Conservation (phyloP, 2,888 invertebrate species). For the Leptarthrus brevirostris region DNA sequence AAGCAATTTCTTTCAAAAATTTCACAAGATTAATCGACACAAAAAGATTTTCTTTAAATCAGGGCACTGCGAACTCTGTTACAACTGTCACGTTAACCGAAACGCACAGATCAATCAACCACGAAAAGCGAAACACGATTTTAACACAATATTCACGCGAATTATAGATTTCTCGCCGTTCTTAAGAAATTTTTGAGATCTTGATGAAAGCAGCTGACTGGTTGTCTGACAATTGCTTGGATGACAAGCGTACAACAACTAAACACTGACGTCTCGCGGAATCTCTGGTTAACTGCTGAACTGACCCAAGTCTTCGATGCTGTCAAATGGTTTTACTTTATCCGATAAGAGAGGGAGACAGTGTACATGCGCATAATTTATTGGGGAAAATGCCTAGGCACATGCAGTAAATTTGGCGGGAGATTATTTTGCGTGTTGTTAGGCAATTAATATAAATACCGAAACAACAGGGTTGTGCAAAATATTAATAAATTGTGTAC, state of each 20-base stretch:
- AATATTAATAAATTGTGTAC: conserved; percentile 22
- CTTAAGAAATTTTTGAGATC: neutral
- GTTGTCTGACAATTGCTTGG: conserved; percentile 1
- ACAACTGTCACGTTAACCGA: neutral
- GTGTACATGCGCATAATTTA: neutral
- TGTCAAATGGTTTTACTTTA: conserved; percentile 12
- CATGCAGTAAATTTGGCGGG: conserved; percentile 44
- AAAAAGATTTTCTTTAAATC: too few species aligned
- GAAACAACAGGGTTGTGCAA: too few species aligned
- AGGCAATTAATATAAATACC: neutral
- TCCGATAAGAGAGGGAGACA: conserved; percentile 7
- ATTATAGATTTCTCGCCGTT: neutral
- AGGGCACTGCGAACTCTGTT: too few species aligned
- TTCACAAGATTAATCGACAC: neutral
- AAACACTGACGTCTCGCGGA: conserved; percentile 26
- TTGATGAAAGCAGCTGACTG: neutral
- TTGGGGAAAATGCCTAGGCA: conserved; percentile 34
- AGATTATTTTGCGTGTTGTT: conserved; percentile 1
- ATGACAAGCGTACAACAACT: conserved; percentile 16
- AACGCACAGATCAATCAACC: neutral
- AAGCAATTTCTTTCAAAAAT: neutral
- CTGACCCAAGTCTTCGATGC: neutral
- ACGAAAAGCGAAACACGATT: neutral
- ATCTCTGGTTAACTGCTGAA: conserved; percentile 23
- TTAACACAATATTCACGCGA: neutral